A percentile compares a stretch with the other conserved stretches of the same genome.
Conservation (phyloP, 2,113 vertebrate species). For the Petrocephalus microphthalmus region DNA sequence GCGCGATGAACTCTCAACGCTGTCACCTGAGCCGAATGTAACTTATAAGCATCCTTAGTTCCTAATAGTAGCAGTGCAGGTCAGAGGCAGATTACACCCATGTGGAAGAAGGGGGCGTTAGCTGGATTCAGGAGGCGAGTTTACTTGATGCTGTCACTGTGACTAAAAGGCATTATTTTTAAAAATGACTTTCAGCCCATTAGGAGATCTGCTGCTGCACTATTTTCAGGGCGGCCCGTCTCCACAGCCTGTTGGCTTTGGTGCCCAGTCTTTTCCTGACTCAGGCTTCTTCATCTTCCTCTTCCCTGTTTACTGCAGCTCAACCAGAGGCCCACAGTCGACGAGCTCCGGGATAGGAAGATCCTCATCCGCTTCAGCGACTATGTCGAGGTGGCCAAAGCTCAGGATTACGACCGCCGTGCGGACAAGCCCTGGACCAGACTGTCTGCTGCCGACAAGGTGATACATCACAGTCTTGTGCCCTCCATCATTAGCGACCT, state of each 20-base stretch:
- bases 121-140: neutral
- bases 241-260: neutral
- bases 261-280: neutral
- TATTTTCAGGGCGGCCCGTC: neutral
- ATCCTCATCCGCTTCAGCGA: slow-evolving; percentile 97
- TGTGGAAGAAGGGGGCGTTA: neutral
- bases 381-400: slow-evolving; percentile 97
- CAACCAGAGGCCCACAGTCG: slow-evolving; percentile 93
- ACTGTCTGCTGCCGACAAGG: slow-evolving; percentile 93
- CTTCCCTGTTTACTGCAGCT: slow-evolving; percentile 59
- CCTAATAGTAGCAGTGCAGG: neutral
- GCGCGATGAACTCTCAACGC: neutral
- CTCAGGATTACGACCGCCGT: slow-evolving; percentile 93
- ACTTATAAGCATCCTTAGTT: neutral
- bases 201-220: neutral
- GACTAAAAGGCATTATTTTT: neutral
- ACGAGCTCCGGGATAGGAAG: slow-evolving; percentile 91
- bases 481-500: neutral
- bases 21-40: neutral
- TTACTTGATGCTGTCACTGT: neutral
- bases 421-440: slow-evolving; percentile 96
- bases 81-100: neutral
- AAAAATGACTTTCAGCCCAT: neutral
- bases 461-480: slow-evolving; percentile 32
- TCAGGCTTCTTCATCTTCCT: neutral